Base-by-base conservation (phyloP, 2,888 invertebrate species). In the Coelinius sp. region DNA sequence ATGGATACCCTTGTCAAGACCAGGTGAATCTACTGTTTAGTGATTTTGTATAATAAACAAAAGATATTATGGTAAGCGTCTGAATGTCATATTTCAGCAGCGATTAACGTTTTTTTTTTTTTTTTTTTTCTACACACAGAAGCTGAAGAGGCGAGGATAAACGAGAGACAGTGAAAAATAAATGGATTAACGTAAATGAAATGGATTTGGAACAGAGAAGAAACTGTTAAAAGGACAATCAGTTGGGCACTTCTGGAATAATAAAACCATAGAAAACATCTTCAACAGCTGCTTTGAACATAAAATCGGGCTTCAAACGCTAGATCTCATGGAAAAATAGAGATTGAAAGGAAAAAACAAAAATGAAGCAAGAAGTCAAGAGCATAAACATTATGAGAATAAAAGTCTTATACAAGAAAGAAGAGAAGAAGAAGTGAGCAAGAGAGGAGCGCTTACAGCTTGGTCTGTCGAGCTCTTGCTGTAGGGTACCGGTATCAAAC, bases 381-480 rank as follows among this genome's bases (percentile, higher is more conserved):
- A 75, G 75, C 75, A 76, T 75, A 75, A 68, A 75, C 62, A 59
- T 56, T 14, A 70, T 72, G 71, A 75, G 75, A 73, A 73, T 73
- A 76, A 71, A 74, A 67, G 74, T 73, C 69, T 67, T 68, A 77
- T 72, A 76, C 68, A 70, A 83, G 78, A 80, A 77, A 81, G 75
- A 82, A 79, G 80, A 81, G 78, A 83, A 78, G 78, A 83, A 78
- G 84, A 84, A 85, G 89, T 91, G 91, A 92, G 92, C 91, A 91
- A 85, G 85, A 87, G 86, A 87, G 85, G 86, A 86, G 86, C 87
- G 94, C 98, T 98, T 98, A 98, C 98, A 96, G 97, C 97, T 95
- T 98, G 98, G 93, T 98, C 98, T 92, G 97, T 98, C 91, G 97
- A 97, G 91, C 96, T 97, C 95, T 97, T 97, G 97, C 97, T 97